A percentile compares a stretch with the other conserved stretches of the same genome.
Evolutionary conservation across 1,140 invertebrate genomes (phyloP).

Genomic region (Eufriesea mexicana): DNA sequence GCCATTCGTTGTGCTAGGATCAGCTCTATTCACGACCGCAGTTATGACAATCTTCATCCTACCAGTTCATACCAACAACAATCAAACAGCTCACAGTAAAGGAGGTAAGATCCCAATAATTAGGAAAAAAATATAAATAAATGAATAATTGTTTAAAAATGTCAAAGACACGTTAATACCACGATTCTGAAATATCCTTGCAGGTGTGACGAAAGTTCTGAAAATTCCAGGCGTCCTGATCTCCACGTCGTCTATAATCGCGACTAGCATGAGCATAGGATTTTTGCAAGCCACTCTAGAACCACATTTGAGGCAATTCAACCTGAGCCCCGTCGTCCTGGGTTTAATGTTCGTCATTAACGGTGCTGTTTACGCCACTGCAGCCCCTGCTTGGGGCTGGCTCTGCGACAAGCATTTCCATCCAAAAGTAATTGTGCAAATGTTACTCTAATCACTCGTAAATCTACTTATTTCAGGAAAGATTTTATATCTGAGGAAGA

Average conservation of each 20-base stretch:
- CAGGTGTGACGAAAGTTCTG: conserved; percentile 86
- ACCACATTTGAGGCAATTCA: conserved; percentile 90
- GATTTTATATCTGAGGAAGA: background rate
- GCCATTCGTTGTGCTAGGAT: conserved; percentile 93
- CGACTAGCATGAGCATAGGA: conserved; percentile 90
- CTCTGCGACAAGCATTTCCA: conserved; percentile 87
- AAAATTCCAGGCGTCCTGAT: conserved; percentile 88
- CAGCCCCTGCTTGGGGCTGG: conserved; percentile 91
- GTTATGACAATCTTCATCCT: conserved; percentile 89
- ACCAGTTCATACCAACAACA: conserved; percentile 85
- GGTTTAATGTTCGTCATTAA: conserved; percentile 95
- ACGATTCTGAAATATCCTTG: conserved; percentile 44
- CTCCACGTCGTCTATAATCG: conserved; percentile 87
- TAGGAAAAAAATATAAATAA: background rate
- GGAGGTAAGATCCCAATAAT: conserved; percentile 83
- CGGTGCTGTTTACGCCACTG: conserved; percentile 91
- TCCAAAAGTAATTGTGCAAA: conserved; percentile 83
- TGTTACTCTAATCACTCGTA: background rate
- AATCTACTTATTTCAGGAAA: background rate
- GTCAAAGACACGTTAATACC: background rate
- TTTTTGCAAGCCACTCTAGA: conserved; percentile 92
- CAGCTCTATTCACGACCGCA: conserved; percentile 88
- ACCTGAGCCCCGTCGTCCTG: conserved; percentile 88
- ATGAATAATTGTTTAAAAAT: background rate
- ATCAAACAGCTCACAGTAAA: conserved; percentile 81